Conservation (phyloP, 2,888 invertebrate species). For the Xiphydria camelus region DNA sequence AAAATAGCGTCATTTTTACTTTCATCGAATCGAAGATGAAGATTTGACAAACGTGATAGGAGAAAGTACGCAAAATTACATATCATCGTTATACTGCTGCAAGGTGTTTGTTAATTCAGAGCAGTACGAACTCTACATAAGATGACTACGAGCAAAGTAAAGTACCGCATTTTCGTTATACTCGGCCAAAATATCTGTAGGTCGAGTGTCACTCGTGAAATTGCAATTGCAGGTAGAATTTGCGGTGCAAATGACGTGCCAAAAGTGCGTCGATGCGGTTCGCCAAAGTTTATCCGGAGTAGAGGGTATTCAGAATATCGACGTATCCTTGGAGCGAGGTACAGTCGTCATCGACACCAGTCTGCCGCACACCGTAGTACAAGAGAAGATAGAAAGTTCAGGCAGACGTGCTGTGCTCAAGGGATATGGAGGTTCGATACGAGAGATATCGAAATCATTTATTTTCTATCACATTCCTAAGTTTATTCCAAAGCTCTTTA, state of each 20-base stretch:
- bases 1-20: too few relatives aligned
- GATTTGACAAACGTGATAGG: too few relatives aligned
- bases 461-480: slow-evolving; percentile 22
- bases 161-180: too few relatives aligned
- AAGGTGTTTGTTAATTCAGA: too few relatives aligned
- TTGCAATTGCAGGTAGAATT: slow-evolving; percentile 66
- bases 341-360: slow-evolving; percentile 71
- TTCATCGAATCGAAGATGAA: too few relatives aligned
- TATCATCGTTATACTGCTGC: too few relatives aligned
- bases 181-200: too few relatives aligned
- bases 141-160: too few relatives aligned
- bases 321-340: slow-evolving; percentile 65
- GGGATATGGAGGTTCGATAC: slow-evolving; percentile 73
- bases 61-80: too few relatives aligned
- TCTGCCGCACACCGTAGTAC: slow-evolving; percentile 61
- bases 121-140: too few relatives aligned
- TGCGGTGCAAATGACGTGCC: slow-evolving; percentile 67
- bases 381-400: slow-evolving; percentile 60
- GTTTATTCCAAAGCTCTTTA: slow-evolving; percentile 45
- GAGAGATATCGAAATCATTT: slow-evolving; percentile 8
- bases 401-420: slow-evolving; percentile 77
- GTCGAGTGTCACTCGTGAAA: too few relatives aligned
- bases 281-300: slow-evolving; percentile 54
- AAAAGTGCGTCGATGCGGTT: slow-evolving; percentile 61
- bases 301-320: slow-evolving; percentile 60